These are phyloP conservation scores for Gymnocheta viridis DNA, from an alignment of 2,888 invertebrate species.

Conservation along the genomic window DNA sequence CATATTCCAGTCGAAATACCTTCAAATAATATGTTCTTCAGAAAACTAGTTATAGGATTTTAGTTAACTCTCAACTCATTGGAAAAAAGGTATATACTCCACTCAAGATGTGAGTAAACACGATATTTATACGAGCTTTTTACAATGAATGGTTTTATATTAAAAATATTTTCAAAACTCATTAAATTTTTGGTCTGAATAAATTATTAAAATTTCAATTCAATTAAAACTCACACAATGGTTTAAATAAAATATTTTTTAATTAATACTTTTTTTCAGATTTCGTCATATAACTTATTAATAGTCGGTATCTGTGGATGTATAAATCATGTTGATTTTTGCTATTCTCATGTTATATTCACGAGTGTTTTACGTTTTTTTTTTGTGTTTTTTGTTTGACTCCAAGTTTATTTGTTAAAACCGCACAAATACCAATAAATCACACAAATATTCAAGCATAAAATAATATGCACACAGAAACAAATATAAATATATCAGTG, in stretches of 20 bases:
- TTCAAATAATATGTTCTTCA: no score
- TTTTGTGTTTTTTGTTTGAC: background rate
- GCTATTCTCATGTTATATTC: background rate
- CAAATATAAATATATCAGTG: background rate
- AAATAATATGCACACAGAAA: background rate
- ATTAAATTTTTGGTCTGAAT: background rate
- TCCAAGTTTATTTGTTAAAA: conserved; percentile 24
- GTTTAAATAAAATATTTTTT: background rate
- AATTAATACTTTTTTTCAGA: background rate
- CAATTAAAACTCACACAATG: background rate
- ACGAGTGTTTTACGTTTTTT: no score
- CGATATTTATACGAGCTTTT: no score
- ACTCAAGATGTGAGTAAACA: no score
- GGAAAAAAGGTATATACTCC: no score
- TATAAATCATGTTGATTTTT: background rate
- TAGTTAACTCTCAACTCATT: no score
- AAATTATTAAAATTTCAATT: background rate
- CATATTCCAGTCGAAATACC: no score
- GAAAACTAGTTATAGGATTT: no score
- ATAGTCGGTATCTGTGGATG: background rate
- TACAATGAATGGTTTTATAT: no score
- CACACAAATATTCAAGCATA: no score
- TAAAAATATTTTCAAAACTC: background rate
- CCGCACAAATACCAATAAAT: conserved; percentile 42
- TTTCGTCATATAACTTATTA: background rate